Percentiles rank a stretch among this genome's conserved stretches.
Evolutionary conservation across 2,888 invertebrate genomes (phyloP).

Genomic region (Drosophila fulvimacula): DNA sequence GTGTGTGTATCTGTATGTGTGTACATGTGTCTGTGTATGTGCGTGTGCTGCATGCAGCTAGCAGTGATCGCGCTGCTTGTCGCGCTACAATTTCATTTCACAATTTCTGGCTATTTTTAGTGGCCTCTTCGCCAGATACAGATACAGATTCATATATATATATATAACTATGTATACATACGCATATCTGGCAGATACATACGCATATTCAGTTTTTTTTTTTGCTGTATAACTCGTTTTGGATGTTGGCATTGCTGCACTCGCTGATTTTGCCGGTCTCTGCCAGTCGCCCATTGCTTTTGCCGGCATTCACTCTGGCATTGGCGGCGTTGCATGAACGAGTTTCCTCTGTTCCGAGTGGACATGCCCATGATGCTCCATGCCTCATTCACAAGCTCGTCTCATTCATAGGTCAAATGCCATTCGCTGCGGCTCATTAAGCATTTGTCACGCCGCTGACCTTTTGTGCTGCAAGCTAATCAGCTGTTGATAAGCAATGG

Average conservation of each 20-base stretch:
- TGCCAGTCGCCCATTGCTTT: constrained; percentile 36
- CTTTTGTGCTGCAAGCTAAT: constrained; percentile 35
- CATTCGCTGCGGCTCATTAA: constrained; percentile 35
- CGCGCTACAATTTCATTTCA: constrained; percentile 73
- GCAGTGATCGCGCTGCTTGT: constrained; percentile 44
- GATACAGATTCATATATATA: constrained; percentile 29
- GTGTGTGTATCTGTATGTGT: constrained; percentile 40
- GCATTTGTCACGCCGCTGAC: constrained; percentile 34
- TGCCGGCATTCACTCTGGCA: constrained; percentile 42
- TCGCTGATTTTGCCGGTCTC: constrained; percentile 50
- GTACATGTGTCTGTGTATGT: constrained; percentile 7
- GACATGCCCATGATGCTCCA: constrained; percentile 5
- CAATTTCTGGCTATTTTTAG: constrained; percentile 73
- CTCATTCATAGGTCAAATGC: constrained; percentile 23
- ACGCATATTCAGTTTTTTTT: constrained; percentile 27
- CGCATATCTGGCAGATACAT: constrained; percentile 33
- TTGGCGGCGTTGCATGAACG: constrained; percentile 51
- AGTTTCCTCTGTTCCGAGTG: constrained; percentile 39
- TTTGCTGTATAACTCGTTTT: constrained; percentile 64
- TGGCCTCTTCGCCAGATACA: constrained; percentile 26
- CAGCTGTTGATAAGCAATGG: constrained; percentile 39
- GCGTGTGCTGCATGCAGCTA: constrained; percentile 61
- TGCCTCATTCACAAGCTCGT: constrained; percentile 31
- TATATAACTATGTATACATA: constrained; percentile 25
- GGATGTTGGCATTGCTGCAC: constrained; percentile 55